These are phyloP conservation scores for Conus canariensis DNA, from an alignment of 2,888 invertebrate genomes.

Conservation along the genomic window DNA sequence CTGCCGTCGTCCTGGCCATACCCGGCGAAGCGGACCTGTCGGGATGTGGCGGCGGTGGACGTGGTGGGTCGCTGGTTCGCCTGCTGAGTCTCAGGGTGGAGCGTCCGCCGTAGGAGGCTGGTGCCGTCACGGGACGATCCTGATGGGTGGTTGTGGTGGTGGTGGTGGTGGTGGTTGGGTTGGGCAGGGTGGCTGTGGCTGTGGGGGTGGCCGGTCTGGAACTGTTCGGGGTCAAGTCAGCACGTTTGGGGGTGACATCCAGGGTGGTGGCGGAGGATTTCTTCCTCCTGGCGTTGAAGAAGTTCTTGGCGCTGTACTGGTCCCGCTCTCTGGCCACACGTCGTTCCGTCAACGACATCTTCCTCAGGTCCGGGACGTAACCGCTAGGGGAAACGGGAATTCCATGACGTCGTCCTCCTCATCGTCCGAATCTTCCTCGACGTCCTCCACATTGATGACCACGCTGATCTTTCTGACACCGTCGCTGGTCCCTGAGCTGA, in stretches of 20 bases:
- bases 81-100: not conserved
- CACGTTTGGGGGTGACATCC: not conserved
- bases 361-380: not conserved
- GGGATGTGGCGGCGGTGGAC: constrained; percentile 15
- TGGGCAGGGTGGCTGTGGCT: not conserved
- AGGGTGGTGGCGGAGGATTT: not conserved
- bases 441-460: not conserved
- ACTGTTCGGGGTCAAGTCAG: not conserved
- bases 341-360: constrained; percentile 26
- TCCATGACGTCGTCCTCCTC: not conserved
- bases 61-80: constrained; percentile 41
- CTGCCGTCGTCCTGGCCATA: not conserved
- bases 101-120: not conserved
- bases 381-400: not conserved
- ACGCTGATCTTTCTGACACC: not conserved
- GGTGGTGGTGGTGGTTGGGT: too few species aligned
- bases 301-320: constrained; percentile 47
- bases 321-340: constrained; percentile 46
- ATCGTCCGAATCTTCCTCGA: not conserved
- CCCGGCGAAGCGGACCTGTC: not conserved
- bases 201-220: constrained; percentile 15
- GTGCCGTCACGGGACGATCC: not conserved
- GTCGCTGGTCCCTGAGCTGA: not conserved
- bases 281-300: constrained; percentile 47
- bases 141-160: too few species aligned